Base-by-base conservation (phyloP, 2,888 invertebrate species). In the Epicampocera succincta region DNA sequence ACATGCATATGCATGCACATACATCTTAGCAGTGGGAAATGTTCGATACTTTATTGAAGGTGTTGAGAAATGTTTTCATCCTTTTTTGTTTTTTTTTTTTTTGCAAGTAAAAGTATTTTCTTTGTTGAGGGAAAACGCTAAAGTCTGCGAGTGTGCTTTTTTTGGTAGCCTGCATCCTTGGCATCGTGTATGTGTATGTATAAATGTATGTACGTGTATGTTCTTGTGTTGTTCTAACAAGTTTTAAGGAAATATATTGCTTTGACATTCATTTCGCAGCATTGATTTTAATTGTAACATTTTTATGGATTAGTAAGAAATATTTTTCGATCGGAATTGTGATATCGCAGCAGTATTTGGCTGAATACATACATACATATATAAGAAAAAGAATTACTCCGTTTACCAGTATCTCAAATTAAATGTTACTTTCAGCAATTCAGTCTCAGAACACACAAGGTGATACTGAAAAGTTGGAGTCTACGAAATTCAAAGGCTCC, bases 261-360 rank as follows among this genome's bases (percentile, higher is more conserved):
- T 76, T 82, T 84, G 78, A 84, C 84, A 84, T 85, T 85, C 80
- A 85, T 84, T 83, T 82, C 72, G 77, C 82, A 72, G 84, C 84
- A 84, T 80, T 85, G 84, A 84, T 85, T 85, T 85, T 74, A 81
- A 81, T 82, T 85, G 84, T 71, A 80, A 73, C 83, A 80, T 84
- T 84, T 84, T 84, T 75, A 75, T 76, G 48, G 80, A 65, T 81
- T 76, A 83, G 82, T 75, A 54, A 77, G 77, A 83, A 83, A 79
- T 76, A 80, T 79, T 77, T 83, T 77, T 68, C 40, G 71, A 50
- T 66, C 83, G 66, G 40, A 77, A 82, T 76, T 74, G 68, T 74
- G 77, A 56, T 52, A 74, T 29, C 71, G 58, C 69, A 58, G 38
- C 46, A 29, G 33, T 19, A 40, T 69, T 38, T 46, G 63, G 46